These are phyloP conservation scores for Paramormyrops hopkinsi DNA, from an alignment of 2,797 vertebrate species.

Conservation along the genomic window DNA sequence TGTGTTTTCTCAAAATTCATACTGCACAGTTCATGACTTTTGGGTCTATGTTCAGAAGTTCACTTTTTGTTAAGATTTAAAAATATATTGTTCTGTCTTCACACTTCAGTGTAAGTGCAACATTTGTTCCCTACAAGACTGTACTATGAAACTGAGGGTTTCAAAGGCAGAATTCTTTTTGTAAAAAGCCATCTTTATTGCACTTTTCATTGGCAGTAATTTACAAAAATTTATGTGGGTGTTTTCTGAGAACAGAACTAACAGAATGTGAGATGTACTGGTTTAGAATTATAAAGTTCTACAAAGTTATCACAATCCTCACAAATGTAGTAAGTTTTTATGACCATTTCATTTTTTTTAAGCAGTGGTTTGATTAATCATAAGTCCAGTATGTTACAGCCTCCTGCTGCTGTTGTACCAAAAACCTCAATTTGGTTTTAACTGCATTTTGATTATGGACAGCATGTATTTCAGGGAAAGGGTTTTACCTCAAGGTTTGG, in stretches of 20 bases:
- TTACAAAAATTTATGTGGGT: background rate
- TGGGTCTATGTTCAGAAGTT: background rate
- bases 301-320: background rate
- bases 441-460: background rate
- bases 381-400: background rate
- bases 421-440: background rate
- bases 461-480: background rate
- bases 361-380: background rate
- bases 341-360: background rate
- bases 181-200: conserved; percentile 15
- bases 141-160: background rate
- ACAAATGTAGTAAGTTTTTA: background rate
- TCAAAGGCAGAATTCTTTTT: background rate
- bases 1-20: background rate
- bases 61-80: background rate
- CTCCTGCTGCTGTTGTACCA: background rate
- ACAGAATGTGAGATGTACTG: conserved; percentile 2
- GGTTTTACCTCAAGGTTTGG: background rate
- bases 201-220: conserved; percentile 8
- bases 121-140: background rate
- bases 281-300: background rate
- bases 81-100: background rate
- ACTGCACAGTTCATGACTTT: background rate
- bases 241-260: conserved; percentile 1
- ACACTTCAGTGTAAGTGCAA: background rate